Base-by-base conservation (phyloP, 2,888 invertebrate species). In the Tachina fera region DNA sequence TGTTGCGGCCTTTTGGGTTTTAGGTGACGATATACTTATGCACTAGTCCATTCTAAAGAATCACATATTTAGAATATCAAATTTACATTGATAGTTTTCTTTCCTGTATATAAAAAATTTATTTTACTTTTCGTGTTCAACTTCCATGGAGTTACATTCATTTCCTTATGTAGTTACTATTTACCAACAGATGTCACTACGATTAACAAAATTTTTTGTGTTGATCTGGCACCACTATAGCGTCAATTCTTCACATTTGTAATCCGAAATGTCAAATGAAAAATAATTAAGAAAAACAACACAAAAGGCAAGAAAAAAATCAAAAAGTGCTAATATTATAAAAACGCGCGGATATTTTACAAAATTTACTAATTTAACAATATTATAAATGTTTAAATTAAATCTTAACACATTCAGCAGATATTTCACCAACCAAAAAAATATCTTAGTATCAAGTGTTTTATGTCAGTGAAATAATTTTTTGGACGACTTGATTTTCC, bases 281-380 rank as follows among this genome's bases (percentile, higher is more conserved):
- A 80, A 80, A 60, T 58, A 70, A 68, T 68, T 68, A 70, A 79
- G 75, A 75, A 84, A 83, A 84, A 84, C 79, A 84, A 84, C 71
- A 76, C 11, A 81, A 84, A 80, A 81, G 51, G 60, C 45, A 71
- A 3, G n/a, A 61, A 63, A 80, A 83, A 71, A 77, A 56, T 16
- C 49, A 56, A 85, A 85, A 85, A 78, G 72, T 85, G 81, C 58
- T 65, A 85, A 85, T 70, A 53, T 82, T 78, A 45, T 49, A 78
- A 60, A 83, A 83, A 75, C 78, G 86, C 86, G 86, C 83, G 83
- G 74, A 82, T 70, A 71, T 85, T 72, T 65, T 56, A 11, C n/a
- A 45, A 78, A 65, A 56, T 83, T 80, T 58, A 79, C 45, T 72
- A 76, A 76, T 79, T 86, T 79, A 80, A 72, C 71, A 65, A 72